Evolutionary conservation across 53 echinoderm and acorn worm species (phyloP).

Genomic region (Echinometra lucunter): DNA sequence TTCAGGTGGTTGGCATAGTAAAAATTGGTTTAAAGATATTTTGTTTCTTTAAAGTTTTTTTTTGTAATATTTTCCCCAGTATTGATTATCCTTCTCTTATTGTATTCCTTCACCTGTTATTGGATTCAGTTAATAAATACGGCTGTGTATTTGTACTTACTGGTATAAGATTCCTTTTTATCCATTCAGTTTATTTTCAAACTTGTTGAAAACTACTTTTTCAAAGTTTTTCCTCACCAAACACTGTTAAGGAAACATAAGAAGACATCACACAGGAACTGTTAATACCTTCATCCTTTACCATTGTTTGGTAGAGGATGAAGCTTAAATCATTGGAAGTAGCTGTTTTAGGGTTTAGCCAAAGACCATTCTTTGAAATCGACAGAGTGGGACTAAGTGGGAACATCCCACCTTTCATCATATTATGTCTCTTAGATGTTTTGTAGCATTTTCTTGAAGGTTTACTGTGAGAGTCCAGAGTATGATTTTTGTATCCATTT

Average conservation of each 20-base stretch:
- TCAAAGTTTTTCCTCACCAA: not conserved
- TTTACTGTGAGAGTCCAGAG: not conserved
- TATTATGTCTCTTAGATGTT: not conserved
- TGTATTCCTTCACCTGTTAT: too few relatives aligned
- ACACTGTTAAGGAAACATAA: not conserved
- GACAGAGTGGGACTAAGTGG: conserved; percentile 17
- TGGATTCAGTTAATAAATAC: too few relatives aligned
- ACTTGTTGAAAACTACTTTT: not conserved
- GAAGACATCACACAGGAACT: not conserved
- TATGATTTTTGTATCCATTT: not conserved
- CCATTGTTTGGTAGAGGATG: conserved; percentile 10
- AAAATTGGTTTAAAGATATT: too few relatives aligned
- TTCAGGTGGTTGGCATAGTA: too few relatives aligned
- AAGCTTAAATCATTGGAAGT: not conserved
- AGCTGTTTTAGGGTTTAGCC: not conserved
- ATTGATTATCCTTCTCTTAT: too few relatives aligned
- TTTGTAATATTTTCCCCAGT: too few relatives aligned
- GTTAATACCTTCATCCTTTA: conserved; percentile 40
- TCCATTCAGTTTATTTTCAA: too few relatives aligned
- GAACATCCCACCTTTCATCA: conserved; percentile 8
- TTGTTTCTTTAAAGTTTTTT: too few relatives aligned
- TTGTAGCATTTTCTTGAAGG: not conserved
- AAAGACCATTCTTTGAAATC: not conserved
- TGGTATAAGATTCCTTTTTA: too few relatives aligned
- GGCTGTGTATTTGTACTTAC: too few relatives aligned